Base-by-base conservation (phyloP, 2,888 invertebrate genomes). In the Noctua fimbriata region DNA sequence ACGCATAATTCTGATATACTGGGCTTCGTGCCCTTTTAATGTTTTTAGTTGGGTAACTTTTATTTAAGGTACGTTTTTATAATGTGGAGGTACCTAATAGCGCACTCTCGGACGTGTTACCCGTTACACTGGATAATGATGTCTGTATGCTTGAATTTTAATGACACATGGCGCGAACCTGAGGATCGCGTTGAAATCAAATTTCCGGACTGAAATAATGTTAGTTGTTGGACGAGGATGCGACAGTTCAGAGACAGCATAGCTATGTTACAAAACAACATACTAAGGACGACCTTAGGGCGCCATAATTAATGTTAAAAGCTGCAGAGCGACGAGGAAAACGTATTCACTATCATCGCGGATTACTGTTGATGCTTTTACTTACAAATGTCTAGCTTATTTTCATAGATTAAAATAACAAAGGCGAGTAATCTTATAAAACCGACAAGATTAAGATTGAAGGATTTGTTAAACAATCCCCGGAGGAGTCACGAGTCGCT, bases 1-100 rank as follows among this genome's bases (percentile, higher is more conserved):
- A 86, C 83, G 91, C 89, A 90, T 90, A 92, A 92, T 89, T 89
- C 90, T 93, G 92, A 93, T 93, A 91, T 93, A 93, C 89, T 89
- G 92, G 82, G 87, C 87, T 89, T 89, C 91, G 92, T 91, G 93
- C 90, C 91, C 89, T 91, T 91, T 90, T 91, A 89, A 91, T 89
- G 90, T 89, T 91, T 90, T 91, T 89, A 88, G 90, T 89, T 89
- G 82, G 87, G 70, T 73, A 89, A 90, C 89, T 90, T 90, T 87
- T 89, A 86, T 83, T 84, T 79, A 82, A 85, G 83, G 78, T 83
- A 71, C 52, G 41, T 80, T 84, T 73, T 72, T 63, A 58, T 85
- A 74, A 80, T 69, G 73, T 71, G 58, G 76, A 81, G 78, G 81
- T 76, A 65, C 36, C 5, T 65, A 78, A 73, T 76, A 85, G 73